A percentile compares a stretch with the other conserved stretches of the same genome.
Conservation (phyloP, 2,797 vertebrate genomes). For the Sebastolobus altivelis region DNA sequence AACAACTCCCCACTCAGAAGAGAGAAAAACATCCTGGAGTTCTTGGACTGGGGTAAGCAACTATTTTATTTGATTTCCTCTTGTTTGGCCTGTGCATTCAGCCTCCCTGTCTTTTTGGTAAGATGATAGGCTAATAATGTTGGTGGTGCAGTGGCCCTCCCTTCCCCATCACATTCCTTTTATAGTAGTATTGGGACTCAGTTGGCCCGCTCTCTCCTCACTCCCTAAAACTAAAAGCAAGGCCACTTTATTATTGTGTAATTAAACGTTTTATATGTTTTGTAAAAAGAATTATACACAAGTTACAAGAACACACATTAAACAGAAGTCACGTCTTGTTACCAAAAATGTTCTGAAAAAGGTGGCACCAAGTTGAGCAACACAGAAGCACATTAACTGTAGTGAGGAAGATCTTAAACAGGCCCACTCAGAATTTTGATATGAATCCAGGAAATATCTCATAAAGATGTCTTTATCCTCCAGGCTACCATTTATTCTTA, state of each 20-base stretch:
- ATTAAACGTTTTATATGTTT: constrained; percentile 41
- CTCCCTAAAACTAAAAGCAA: constrained; percentile 48
- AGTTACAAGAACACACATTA: background rate
- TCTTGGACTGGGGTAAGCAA: constrained; percentile 97
- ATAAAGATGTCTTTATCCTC: constrained; percentile 44
- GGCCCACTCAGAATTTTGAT: constrained; percentile 38
- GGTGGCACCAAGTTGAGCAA: background rate
- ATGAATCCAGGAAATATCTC: constrained; percentile 52
- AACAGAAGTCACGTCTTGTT: constrained; percentile 7
- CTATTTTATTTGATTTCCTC: constrained; percentile 8
- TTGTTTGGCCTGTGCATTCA: constrained; percentile 38
- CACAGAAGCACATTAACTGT: constrained; percentile 18
- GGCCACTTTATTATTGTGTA: constrained; percentile 34
- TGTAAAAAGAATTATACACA: background rate
- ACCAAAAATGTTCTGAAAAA: constrained; percentile 10
- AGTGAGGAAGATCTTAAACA: constrained; percentile 36
- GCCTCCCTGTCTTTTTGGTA: constrained; percentile 55
- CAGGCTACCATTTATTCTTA: constrained; percentile 18
- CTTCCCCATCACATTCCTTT: constrained; percentile 83
- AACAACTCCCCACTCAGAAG: constrained; percentile 95
- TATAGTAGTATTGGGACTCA: constrained; percentile 79
- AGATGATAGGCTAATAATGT: constrained; percentile 67
- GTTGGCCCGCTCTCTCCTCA: constrained; percentile 60
- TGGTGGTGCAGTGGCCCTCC: constrained; percentile 80
- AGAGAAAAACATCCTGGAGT: constrained; percentile 97